Base-by-base conservation (phyloP, 2,797 vertebrate genomes). In the Fistularia tabacaria region DNA sequence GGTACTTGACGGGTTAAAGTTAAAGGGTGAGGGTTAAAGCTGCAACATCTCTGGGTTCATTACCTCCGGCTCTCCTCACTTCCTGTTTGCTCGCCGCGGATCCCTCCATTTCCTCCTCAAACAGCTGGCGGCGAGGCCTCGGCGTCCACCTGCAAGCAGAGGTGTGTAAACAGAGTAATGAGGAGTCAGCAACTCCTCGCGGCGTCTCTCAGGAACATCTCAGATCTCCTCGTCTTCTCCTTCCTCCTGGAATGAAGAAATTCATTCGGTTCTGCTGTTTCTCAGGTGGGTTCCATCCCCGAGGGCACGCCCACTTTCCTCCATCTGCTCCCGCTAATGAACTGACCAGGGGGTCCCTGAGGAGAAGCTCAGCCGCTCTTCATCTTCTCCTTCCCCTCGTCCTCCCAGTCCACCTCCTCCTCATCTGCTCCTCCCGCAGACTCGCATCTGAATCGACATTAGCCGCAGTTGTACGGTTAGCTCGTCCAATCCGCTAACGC, bases 241-340 rank as follows among this genome's bases (percentile, higher is more conserved):
- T 46, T 62, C 60, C 59, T 70, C 56, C 54, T 54, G 13, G 51
- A 36, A 76, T 78, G 81, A 76, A 80, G 81, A 89, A 89, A 86
- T 85, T 79, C 82, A 81, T 49, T 1, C 12, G 65, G 73, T 76
- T 73, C 51, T 66, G 12, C 69, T 52, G 67, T 70, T 81, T 81
- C 81, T 81, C 48, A 60, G 62, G 62, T 57, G 59, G 83, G 82
- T 81, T 74, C 76, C 80, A 86, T 89, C 86, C 83, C 74, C 64
- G 66, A 80, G 13, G 77, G 87, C 71, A 80, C 65, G 73, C 74
- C 74, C 75, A 84, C 76, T 80, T 71, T 79, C 76, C 83, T 85
- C 87, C 87, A 89, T 88, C 84, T 90, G 87, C 77, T 86, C 64
- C 56, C 60, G 59, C 86, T 90, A 88, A 91, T 90, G 87, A 90